A percentile compares a stretch with the other conserved stretches of the same genome.
Evolutionary conservation across 2,113 vertebrate species (phyloP).

Genomic region (Pungitius pungitius): DNA sequence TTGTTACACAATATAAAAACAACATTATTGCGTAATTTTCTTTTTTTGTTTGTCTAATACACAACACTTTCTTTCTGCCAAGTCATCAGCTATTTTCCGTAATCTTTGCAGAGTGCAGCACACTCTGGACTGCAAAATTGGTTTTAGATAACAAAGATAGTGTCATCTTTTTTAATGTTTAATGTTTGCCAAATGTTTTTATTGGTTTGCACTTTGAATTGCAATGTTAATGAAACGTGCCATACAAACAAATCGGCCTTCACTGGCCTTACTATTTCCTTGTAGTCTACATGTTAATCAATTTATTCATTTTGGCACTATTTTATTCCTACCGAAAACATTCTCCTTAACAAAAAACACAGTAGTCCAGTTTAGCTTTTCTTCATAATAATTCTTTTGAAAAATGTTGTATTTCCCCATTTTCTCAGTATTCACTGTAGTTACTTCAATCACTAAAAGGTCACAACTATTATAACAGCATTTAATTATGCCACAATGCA

Average conservation of each 20-base stretch:
- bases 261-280: neutral
- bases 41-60: constrained; percentile 10
- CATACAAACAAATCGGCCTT: no score
- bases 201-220: no score
- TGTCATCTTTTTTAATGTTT: neutral
- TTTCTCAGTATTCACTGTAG: no score
- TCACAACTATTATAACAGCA: constrained; percentile 7
- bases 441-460: constrained; percentile 6
- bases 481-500: constrained; percentile 16
- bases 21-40: constrained; percentile 18
- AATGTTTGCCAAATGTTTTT: no score
- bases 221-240: no score
- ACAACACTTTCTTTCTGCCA: constrained; percentile 22
- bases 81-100: constrained; percentile 5
- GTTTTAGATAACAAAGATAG: constrained; percentile 3
- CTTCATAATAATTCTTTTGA: no score
- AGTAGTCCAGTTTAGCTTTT: neutral
- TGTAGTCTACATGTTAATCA: neutral
- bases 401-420: no score
- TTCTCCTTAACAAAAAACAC: neutral
- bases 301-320: neutral
- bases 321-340: neutral
- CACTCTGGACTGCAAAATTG: neutral
- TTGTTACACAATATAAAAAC: neutral
- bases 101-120: neutral